Evolutionary conservation across 1,140 invertebrate species (phyloP), one percentile per base, ranked within the genome.

Genomic region (Belonocnema kinseyi): DNA sequence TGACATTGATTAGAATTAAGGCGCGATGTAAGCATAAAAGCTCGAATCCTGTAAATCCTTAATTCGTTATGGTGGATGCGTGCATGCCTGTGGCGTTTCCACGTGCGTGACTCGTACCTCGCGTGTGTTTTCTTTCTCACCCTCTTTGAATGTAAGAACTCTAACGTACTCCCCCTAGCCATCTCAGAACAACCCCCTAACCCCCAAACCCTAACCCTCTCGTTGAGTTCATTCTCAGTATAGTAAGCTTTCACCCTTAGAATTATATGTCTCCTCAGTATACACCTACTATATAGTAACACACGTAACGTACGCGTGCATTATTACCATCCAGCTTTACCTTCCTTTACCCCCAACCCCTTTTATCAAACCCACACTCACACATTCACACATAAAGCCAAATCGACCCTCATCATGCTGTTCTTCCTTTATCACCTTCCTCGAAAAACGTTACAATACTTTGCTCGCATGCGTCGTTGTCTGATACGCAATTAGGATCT

Each of bases 271-370:
- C 40, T 46, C 40, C 40, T 46, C 40, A 46, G 40, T 10, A 46
- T 46, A 46, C 10, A 78, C 72, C 26, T 33, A 75, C 78, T 80
- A 77, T 74, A 81, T 79, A 78, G 79, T 86, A 84, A 84, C 83
- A 85, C 83, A 82, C 78, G 82, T 86, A 81, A 79, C 82, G 81
- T 85, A 87, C 80, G 85, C 77, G 81, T 84, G 86, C 81, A 78
- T 80, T 83, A 86, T 87, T 86, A 88, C 82, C 82, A 82, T 79
- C 77, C 54, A 52, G 74, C 33, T 76, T 73, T 52, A 73, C 83
- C 80, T 79, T 77, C 40, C 10, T 77, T 75, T 77, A 77, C 78
- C 81, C 76, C 78, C 72, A 53, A 74, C 33, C 75, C 66, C 11
- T 74, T 72, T 71, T 78, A 77, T 79, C 75, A 79, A 46, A 46